Conservation (phyloP, 2,888 invertebrate species). For the Lasioglossum oenotherae region DNA sequence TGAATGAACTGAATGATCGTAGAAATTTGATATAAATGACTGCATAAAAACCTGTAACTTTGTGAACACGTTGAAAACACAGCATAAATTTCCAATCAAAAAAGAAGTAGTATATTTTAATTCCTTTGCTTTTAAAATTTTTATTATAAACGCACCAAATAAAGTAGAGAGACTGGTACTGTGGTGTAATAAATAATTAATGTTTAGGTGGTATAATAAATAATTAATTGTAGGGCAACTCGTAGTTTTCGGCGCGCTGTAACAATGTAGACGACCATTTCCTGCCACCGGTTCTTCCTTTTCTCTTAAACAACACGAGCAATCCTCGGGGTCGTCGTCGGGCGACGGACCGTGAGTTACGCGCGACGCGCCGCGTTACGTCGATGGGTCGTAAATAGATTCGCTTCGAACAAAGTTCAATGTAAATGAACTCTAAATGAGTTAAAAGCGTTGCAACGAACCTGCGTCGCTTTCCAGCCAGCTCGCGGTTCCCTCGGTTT, state of each 20-base stretch:
- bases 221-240: too few relatives aligned
- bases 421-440: conserved; percentile 47
- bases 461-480: not conserved
- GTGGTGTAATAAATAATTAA: too few relatives aligned
- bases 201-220: too few relatives aligned
- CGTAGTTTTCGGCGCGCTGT: conserved; percentile 11
- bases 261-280: conserved; percentile 3
- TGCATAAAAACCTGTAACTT: too few relatives aligned
- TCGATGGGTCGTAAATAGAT: conserved; percentile 50
- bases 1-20: too few relatives aligned
- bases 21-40: too few relatives aligned
- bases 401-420: conserved; percentile 51
- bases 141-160: too few relatives aligned
- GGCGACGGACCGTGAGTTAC: conserved; percentile 24
- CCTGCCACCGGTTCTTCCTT: not conserved
- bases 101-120: too few relatives aligned
- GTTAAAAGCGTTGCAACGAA: conserved; percentile 17
- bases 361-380: conserved; percentile 11
- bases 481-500: not conserved
- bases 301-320: conserved; percentile 27
- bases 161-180: too few relatives aligned
- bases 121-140: too few relatives aligned
- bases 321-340: conserved; percentile 12
- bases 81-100: too few relatives aligned
- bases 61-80: too few relatives aligned